Percentiles rank a stretch among this genome's conserved stretches.
Evolutionary conservation across 2,797 vertebrate species (phyloP).

Genomic region (Atherinosoma microstoma): DNA sequence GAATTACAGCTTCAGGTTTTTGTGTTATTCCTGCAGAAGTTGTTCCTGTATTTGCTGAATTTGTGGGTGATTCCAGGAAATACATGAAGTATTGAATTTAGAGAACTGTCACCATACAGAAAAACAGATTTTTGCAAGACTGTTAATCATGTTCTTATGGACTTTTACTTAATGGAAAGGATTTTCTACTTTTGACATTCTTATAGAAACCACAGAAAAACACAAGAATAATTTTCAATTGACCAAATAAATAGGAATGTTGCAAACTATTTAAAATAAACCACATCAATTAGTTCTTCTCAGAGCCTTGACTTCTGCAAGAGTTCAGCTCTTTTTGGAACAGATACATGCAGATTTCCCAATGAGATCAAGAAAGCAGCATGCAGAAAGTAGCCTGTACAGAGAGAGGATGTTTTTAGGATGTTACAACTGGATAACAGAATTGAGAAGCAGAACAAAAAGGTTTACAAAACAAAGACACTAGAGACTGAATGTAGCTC

Average conservation of each 20-base stretch:
- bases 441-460: background rate
- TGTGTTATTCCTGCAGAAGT: slow-evolving; percentile 10
- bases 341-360: background rate
- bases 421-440: background rate
- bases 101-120: too few species aligned
- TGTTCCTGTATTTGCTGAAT: slow-evolving; percentile 1
- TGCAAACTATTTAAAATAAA: background rate
- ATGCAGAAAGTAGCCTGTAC: background rate
- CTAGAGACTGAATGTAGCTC: background rate
- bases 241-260: background rate
- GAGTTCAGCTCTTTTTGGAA: background rate
- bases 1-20: slow-evolving; percentile 22
- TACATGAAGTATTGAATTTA: too few species aligned
- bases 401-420: background rate
- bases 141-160: too few species aligned
- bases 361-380: background rate
- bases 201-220: background rate
- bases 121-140: too few species aligned
- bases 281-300: background rate
- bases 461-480: background rate
- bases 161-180: background rate
- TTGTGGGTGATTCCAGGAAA: background rate
- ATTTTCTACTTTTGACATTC: background rate
- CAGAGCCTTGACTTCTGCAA: background rate
- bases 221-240: background rate